Conservation (phyloP, 2,113 vertebrate species). For the Vanacampus margaritifer region DNA sequence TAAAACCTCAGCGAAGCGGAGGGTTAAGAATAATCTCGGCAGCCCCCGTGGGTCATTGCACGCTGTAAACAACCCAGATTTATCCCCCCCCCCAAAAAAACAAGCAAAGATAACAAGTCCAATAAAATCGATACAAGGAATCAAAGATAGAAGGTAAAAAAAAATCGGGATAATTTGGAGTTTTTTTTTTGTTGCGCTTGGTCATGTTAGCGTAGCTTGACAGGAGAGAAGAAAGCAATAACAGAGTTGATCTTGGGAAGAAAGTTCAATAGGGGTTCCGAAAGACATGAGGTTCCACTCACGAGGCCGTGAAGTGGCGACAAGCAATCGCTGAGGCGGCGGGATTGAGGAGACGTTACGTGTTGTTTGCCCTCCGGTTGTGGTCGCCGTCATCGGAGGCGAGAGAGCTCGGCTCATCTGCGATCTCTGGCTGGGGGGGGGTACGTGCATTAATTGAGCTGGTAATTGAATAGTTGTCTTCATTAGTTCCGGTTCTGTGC, state of each 20-base stretch:
- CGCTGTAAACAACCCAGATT: slow-evolving; percentile 70
- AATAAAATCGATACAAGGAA: slow-evolving; percentile 68
- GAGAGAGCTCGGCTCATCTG: slow-evolving; percentile 58
- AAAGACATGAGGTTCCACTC: slow-evolving; percentile 44
- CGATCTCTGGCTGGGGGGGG: slow-evolving; percentile 64
- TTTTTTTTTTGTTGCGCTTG: slow-evolving; percentile 52
- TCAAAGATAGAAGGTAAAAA: slow-evolving; percentile 49
- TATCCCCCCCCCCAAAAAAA: slow-evolving; percentile 47
- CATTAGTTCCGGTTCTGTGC: slow-evolving; percentile 76
- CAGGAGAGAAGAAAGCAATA: slow-evolving; percentile 26
- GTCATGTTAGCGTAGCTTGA: slow-evolving; percentile 39
- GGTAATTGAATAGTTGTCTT: slow-evolving; percentile 81
- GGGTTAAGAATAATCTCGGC: slow-evolving; percentile 65
- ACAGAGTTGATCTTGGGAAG: slow-evolving; percentile 40
- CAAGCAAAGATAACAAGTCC: slow-evolving; percentile 60
- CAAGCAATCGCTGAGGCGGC: slow-evolving; percentile 53
- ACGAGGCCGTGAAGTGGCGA: slow-evolving; percentile 47
- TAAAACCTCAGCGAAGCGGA: slow-evolving; percentile 53
- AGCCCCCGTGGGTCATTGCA: slow-evolving; percentile 60
- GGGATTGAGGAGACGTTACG: slow-evolving; percentile 49
- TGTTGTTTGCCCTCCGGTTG: slow-evolving; percentile 56
- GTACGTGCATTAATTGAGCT: slow-evolving; percentile 76
- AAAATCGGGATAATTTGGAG: slow-evolving; percentile 57
- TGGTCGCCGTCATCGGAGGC: slow-evolving; percentile 56
- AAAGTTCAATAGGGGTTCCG: slow-evolving; percentile 42